Base-by-base conservation (phyloP, 2,797 vertebrate genomes). In the Lagodon rhomboides region DNA sequence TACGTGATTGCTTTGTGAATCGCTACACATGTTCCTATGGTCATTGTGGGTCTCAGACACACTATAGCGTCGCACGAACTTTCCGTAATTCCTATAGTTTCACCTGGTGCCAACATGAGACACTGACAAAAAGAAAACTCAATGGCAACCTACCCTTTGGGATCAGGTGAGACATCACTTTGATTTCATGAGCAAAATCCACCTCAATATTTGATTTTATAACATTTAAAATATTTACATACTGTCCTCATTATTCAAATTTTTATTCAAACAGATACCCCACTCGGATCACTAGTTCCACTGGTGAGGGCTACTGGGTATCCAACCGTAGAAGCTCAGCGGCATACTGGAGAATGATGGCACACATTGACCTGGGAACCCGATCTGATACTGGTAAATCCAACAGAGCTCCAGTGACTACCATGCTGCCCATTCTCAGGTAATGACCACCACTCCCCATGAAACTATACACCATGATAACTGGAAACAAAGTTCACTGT, bases 321-420 rank as follows among this genome's bases (percentile, higher is more conserved):
- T 0, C 12, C 7, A 79, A 79, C 34, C 0, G 1, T 12, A 41
- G 18, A 44, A n/a, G 13, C 44, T n/a, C 8, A 0, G 0, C 0
- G 0, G 4, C 1, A 9, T 0, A 0, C 12, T 81, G 47, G 75
- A 43, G 10, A 34, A 75, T 73, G 69, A 73, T 23, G 25, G 72
- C 87, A 22, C 75, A 87, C 0, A 38, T 93, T 15, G 88, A 93
- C 70, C 69, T 89, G 55, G 90, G 91, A 60, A 87, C 61, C 15
- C 70, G 91, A 61, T 84, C 78, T 22, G 90, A 93, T 30, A 91
- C 86, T 22, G 66, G 75, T 9, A 5, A 85, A 58, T 50, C 88
- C 2, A 90, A 92, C 85, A 69, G 59, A 41, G 71, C 84, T 38
- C 90, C 87, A 6, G 22, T 84, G 46, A 77, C 61, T 0, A 59